Evolutionary conservation across 2,888 invertebrate genomes (phyloP).

Genomic region (Nomada goodeniana): DNA sequence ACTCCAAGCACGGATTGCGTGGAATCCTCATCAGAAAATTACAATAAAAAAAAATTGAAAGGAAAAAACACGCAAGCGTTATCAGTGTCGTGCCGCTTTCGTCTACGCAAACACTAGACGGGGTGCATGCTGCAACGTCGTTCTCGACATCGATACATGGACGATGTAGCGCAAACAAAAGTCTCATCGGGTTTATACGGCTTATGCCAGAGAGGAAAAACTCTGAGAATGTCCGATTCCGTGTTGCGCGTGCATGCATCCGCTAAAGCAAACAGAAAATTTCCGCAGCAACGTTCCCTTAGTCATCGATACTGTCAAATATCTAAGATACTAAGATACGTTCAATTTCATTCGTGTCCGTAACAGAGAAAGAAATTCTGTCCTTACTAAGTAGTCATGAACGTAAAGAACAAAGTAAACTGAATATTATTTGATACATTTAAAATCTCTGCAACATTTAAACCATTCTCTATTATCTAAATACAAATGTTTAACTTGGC

Average conservation of each 20-base stretch:
- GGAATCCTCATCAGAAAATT: constrained; percentile 29
- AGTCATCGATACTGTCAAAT: constrained; percentile 15
- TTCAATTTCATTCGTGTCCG: too few species aligned
- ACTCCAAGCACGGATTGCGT: not conserved
- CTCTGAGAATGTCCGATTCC: constrained; percentile 54
- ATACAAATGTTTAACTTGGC: not conserved
- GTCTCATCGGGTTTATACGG: constrained; percentile 58
- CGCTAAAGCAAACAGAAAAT: constrained; percentile 52
- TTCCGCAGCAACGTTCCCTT: constrained; percentile 4
- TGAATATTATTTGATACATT: too few species aligned
- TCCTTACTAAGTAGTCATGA: not conserved
- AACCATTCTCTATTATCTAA: too few species aligned
- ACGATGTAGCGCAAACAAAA: constrained; percentile 59
- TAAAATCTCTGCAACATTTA: too few species aligned
- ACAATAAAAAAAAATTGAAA: not conserved
- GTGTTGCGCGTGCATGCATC: constrained; percentile 28
- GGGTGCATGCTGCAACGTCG: constrained; percentile 31
- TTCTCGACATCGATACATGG: constrained; percentile 36
- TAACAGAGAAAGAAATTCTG: not conserved
- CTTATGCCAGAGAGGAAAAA: constrained; percentile 53
- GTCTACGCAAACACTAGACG: constrained; percentile 11
- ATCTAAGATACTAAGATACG: not conserved
- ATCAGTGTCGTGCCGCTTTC: constrained; percentile 23
- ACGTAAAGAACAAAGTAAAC: not conserved
- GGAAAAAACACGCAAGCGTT: not conserved